These are phyloP conservation scores for Polyergus mexicanus DNA, from an alignment of 1,140 invertebrate species.

Conservation along the genomic window DNA sequence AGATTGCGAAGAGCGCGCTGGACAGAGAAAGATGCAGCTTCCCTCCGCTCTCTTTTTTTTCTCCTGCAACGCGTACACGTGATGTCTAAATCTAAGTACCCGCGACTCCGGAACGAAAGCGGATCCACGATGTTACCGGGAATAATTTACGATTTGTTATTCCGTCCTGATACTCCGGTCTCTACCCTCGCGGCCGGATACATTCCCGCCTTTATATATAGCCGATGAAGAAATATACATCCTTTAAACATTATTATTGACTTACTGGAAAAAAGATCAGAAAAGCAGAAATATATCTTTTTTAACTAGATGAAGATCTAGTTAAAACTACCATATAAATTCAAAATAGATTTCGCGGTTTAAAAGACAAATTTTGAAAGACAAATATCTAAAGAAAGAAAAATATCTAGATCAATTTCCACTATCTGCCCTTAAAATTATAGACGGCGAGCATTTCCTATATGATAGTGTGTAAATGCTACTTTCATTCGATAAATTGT, in stretches of 20 bases:
- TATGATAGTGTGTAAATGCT: background rate
- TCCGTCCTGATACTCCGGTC: constrained; percentile 55
- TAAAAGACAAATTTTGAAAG: background rate
- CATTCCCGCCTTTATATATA: constrained; percentile 37
- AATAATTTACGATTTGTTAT: constrained; percentile 80
- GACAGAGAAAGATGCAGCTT: constrained; percentile 32
- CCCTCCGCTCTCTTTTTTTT: constrained; percentile 71
- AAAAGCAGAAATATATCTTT: background rate
- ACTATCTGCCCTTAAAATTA: background rate
- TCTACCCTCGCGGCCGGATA: constrained; percentile 61
- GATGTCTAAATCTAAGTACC: constrained; percentile 81
- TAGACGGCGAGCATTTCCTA: background rate
- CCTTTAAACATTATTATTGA: background rate
- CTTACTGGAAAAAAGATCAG: background rate
- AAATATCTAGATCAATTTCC: background rate
- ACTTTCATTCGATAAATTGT: background rate
- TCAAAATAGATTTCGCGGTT: background rate
- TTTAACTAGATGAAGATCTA: background rate
- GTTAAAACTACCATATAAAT: background rate
- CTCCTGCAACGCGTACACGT: constrained; percentile 70
- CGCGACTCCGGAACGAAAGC: constrained; percentile 77
- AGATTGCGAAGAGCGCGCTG: constrained; percentile 46
- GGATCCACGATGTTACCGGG: constrained; percentile 70
- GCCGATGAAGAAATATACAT: background rate
- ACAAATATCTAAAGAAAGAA: background rate